A percentile compares a stretch with the other conserved stretches of the same genome.
Conservation (phyloP, 2,888 invertebrate genomes). For the Xestia rhomboidea region DNA sequence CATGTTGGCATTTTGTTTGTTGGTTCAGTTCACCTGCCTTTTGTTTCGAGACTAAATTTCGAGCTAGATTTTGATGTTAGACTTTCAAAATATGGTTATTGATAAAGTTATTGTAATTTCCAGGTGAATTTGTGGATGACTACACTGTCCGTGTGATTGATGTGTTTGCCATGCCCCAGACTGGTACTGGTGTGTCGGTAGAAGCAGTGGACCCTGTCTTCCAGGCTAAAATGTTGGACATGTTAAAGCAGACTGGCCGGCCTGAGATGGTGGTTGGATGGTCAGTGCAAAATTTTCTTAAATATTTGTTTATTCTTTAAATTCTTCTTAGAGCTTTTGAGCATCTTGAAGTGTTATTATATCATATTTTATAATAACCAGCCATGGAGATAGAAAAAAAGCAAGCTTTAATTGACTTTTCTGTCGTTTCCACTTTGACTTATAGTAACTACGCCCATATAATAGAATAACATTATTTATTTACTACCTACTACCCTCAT, state of each 20-base stretch:
- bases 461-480: too few species aligned
- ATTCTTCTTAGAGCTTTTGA: background rate
- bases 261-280: constrained; percentile 99
- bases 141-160: constrained; percentile 99
- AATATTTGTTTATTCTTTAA: background rate
- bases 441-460: too few species aligned
- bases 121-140: constrained; percentile 99
- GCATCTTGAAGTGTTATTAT: background rate
- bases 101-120: constrained; percentile 78
- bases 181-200: constrained; percentile 99
- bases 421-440: background rate
- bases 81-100: background rate
- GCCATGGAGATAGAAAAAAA: too few species aligned
- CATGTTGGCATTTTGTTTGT: constrained; percentile 42
- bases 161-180: constrained; percentile 99
- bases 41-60: constrained; percentile 7
- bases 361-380: background rate
- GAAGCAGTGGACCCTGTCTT: constrained; percentile 99
- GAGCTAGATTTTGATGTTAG: background rate
- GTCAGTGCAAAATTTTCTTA: constrained; percentile 76
- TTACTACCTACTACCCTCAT: too few species aligned
- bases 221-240: constrained; percentile 99
- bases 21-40: background rate
- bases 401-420: too few species aligned
- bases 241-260: constrained; percentile 99